These are phyloP conservation scores for Mamestra configurata DNA, from an alignment of 1,140 invertebrate species.

Conservation along the genomic window DNA sequence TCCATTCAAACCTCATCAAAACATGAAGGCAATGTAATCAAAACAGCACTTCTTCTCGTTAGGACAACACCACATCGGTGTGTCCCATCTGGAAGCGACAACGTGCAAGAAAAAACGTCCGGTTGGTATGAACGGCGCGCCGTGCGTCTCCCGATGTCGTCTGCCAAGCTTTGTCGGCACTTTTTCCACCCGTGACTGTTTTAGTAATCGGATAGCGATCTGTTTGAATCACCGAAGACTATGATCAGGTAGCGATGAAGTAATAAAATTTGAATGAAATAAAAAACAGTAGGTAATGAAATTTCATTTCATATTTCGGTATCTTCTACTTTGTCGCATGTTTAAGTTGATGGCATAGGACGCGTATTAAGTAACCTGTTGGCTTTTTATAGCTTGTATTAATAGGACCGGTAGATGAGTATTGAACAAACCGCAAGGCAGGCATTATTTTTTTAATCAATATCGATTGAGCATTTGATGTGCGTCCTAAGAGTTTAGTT, in stretches of 20 bases:
- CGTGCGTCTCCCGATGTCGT: conserved; percentile 54
- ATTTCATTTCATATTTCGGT: conserved; percentile 55
- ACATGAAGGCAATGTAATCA: too few species aligned
- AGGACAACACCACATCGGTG: neutral
- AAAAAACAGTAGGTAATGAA: conserved; percentile 44
- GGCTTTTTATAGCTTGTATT: conserved; percentile 15
- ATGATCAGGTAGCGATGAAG: conserved; percentile 77
- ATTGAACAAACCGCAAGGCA: conserved; percentile 22
- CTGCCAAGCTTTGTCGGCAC: conserved; percentile 75
- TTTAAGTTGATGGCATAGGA: conserved; percentile 14
- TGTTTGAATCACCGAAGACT: conserved; percentile 66
- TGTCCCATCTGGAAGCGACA: neutral
- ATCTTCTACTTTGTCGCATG: conserved; percentile 32
- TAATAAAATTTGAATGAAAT: conserved; percentile 71
- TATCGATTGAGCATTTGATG: conserved; percentile 8
- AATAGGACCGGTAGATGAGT: conserved; percentile 27
- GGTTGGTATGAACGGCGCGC: conserved; percentile 65
- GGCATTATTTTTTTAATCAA: conserved; percentile 18
- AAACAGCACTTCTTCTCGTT: neutral
- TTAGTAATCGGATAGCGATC: conserved; percentile 79
- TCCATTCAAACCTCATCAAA: too few species aligned
- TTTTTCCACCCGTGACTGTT: conserved; percentile 82
- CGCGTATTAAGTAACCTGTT: conserved; percentile 44
- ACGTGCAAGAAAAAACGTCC: conserved; percentile 67
- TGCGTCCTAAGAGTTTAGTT: neutral